These are phyloP conservation scores for Drosophila crucigera DNA, from an alignment of 2,888 invertebrate species.

Conservation along the genomic window DNA sequence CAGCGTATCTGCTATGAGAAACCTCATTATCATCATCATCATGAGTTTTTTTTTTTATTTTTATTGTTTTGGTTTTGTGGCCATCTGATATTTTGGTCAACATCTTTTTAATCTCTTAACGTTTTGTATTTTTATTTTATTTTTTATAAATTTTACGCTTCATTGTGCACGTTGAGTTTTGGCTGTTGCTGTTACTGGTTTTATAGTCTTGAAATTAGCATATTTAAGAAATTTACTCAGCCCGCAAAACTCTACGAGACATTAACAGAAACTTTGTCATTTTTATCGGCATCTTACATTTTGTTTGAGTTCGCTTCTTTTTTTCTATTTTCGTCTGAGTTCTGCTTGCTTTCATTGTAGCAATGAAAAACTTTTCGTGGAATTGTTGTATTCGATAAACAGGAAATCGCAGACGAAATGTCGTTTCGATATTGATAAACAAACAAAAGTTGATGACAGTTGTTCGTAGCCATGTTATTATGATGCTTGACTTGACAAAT, in stretches of 20 bases:
- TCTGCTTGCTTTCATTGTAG: constrained; percentile 1
- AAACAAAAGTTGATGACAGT: constrained; percentile 33
- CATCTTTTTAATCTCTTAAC: constrained; percentile 39
- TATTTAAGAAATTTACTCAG: constrained; percentile 44
- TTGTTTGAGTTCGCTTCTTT: constrained; percentile 36
- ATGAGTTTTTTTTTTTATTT: constrained; percentile 7
- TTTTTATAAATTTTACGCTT: constrained; percentile 58
- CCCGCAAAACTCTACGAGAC: constrained; percentile 30
- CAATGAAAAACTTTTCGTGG: constrained; percentile 51
- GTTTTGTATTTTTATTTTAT: constrained; percentile 18
- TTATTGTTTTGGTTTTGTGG: constrained; percentile 38
- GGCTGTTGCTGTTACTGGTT: constrained; percentile 24
- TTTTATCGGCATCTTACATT: constrained; percentile 49
- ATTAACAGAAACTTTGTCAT: constrained; percentile 55
- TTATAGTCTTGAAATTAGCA: constrained; percentile 43
- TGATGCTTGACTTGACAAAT: constrained; percentile 47
- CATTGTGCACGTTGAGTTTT: constrained; percentile 57
- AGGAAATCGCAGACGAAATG: constrained; percentile 68
- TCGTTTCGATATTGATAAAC: constrained; percentile 59
- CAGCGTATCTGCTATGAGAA: constrained; percentile 34
- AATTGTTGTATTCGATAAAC: constrained; percentile 59
- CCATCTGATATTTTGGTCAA: constrained; percentile 61
- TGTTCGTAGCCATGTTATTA: constrained; percentile 26
- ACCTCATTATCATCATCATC: constrained; percentile 31
- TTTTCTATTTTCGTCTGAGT: neutral